Base-by-base conservation (phyloP, 2,797 vertebrate species). In the Triplophysa yarkandensis region DNA sequence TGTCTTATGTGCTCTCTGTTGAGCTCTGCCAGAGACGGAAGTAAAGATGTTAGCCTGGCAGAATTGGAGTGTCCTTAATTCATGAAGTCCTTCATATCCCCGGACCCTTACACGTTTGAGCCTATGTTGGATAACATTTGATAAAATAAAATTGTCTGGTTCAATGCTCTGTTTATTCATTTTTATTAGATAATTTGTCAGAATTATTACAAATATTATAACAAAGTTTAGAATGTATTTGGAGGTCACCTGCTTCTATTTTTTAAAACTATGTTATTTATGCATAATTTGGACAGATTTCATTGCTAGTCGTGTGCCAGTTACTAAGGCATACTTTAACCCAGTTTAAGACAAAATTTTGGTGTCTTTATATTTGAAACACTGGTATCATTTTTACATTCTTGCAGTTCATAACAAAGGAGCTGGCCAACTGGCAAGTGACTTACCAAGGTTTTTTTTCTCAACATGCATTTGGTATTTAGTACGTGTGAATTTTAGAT, bases 251-350 rank as follows among this genome's bases (percentile, higher is more conserved):
- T 61, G 17, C 58, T 44, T 62, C 34, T 36, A n/a, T 8, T 52
- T 69, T 62, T 66, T 60, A 78, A 4, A 66, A 69, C 71, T 64
- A 2, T n/a, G n/a, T n/a, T n/a, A n/a, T n/a, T n/a, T n/a, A n/a
- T n/a, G n/a, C n/a, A n/a, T n/a, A n/a, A n/a, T n/a, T n/a, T n/a
- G 34, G 34, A 36, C 34, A 36, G 34, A 1, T 39, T 39, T 39
- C n/a, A 11, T 39, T 39, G 36, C 36, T 54, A 27, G 21, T 52
- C 21, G 25, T 52, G 19, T 25, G 48, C 10, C 10, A 50, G 19
- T 19, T 50, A 50, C 13, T 43, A 16, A 6, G 16, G 6, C 14
- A 43, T 43, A 43, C 41, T 43, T 43, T 4, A 43, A 43, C 4
- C 14, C 14, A 43, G 14, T 39, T 3, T 3, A 39, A 2, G 36